Base-by-base conservation (phyloP, 1,140 invertebrate genomes). In the Drosophila ficusphila region DNA sequence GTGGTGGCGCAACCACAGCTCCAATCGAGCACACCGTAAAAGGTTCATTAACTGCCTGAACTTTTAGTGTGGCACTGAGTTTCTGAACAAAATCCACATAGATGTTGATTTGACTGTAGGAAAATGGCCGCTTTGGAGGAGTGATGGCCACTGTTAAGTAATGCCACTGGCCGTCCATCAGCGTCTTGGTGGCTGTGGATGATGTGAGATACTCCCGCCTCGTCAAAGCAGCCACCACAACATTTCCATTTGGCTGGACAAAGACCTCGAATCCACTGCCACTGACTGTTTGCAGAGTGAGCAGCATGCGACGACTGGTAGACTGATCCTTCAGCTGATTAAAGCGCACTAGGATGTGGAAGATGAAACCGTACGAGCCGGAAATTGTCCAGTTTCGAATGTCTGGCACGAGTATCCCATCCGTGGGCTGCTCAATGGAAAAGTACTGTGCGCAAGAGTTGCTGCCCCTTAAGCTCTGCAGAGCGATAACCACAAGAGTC, bases 191-290 rank as follows among this genome's bases (percentile, higher is more conserved):
- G 9, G 92, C 83, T 3, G 94, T 92, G 0, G 92, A 90, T 2
- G 93, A 92, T 19, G 93, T 92, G 6, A 93, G 90, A 77, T 93
- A 94, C 54, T 95, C 94, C 49, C 94, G 94, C 46, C 93, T 93
- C 9, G 92, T 94, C 12, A 92, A 86, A 12, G 94, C 92, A 21
- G 92, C 93, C 16, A 95, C 92, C 12, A 94, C 92, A 16, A 95
- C 83, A 47, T 91, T 92, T 3, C 93, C 93, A 57, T 93, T 92
- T 11, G 92, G 89, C 16, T 93, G 93, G 21, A 95, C 92, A 70
- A 94, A 95, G 2, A 93, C 92, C 89, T 95, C 94, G 60, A 94
- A 93, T 6, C 94, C 94, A 72, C 92, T 90, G 5, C 93, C 93
- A 52, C 91, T 89, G 65, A 81, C 92, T 8, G 93, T 93, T n/a